Percentiles rank a stretch among this genome's conserved stretches.
phyloP scores from a whole-genome alignment of 1,140 invertebrate species.

The Drosophila pandora region DNA sequence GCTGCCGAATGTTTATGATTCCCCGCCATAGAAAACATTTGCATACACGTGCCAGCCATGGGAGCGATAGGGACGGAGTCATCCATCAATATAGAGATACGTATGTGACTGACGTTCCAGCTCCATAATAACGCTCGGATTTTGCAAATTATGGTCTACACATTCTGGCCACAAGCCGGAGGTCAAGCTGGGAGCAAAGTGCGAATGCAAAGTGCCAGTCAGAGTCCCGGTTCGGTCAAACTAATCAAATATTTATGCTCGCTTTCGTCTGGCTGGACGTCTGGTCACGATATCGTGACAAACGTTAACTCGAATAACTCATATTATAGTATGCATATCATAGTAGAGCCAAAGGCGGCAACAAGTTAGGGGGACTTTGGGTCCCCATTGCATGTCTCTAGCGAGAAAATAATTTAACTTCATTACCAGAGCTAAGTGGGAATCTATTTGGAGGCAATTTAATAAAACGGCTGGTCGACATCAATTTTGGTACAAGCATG shows the following conservation, averaged over 20 bases:
- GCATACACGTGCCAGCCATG: slow-evolving; percentile 48
- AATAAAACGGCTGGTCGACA: slow-evolving; percentile 16
- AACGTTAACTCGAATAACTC: slow-evolving; percentile 28
- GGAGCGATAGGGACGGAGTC: background rate
- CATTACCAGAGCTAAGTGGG: background rate
- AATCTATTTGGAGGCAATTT: slow-evolving; percentile 21
- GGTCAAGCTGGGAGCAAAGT: slow-evolving; percentile 18
- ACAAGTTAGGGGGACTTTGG: slow-evolving; percentile 21
- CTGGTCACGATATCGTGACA: slow-evolving; percentile 51
- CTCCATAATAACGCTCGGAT: slow-evolving; percentile 3
- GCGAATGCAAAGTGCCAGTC: background rate
- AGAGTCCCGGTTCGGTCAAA: slow-evolving; percentile 9
- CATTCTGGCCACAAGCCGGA: slow-evolving; percentile 17
- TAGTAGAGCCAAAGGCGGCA: background rate
- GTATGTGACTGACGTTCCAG: slow-evolving; percentile 10
- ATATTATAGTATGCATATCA: slow-evolving; percentile 8
- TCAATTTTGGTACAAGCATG: background rate
- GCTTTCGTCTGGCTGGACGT: slow-evolving; percentile 53
- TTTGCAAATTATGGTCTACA: slow-evolving; percentile 22
- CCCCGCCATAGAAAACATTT: slow-evolving; percentile 31
- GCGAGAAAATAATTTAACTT: slow-evolving; percentile 14
- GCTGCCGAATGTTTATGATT: slow-evolving; percentile 21
- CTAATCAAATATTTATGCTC: slow-evolving; percentile 59
- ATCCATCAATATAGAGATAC: slow-evolving; percentile 27
- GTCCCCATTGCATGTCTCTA: slow-evolving; percentile 18